Evolutionary conservation across 2,113 vertebrate genomes (phyloP).

Genomic region (Chrysochloris asiatica): DNA sequence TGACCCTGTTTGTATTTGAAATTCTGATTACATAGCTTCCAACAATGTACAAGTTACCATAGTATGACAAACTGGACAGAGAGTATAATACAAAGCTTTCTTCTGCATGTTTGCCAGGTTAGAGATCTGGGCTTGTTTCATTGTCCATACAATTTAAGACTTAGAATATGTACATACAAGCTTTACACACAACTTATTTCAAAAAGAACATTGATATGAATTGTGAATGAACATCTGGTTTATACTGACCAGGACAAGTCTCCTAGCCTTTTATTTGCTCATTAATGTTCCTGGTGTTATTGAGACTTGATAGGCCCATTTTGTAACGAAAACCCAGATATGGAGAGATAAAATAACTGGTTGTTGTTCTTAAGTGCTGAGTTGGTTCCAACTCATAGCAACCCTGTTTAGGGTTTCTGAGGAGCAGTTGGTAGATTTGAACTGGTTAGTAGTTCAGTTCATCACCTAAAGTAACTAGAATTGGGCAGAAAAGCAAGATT

Average conservation of each 20-base stretch:
- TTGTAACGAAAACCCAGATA: not conserved
- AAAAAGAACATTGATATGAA: slow-evolving; percentile 3
- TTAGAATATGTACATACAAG: not conserved
- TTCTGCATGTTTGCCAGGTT: not conserved
- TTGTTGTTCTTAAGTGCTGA: no score
- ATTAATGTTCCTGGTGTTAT: not conserved
- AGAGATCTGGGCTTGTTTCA: not conserved
- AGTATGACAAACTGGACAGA: not conserved
- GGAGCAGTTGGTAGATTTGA: no score
- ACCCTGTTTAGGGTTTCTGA: no score
- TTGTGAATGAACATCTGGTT: not conserved
- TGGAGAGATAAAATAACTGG: not conserved
- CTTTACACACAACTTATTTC: slow-evolving; percentile 13
- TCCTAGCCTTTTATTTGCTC: not conserved
- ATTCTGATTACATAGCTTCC: not conserved
- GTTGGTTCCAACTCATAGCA: no score
- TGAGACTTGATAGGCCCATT: slow-evolving; percentile 26
- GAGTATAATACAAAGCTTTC: not conserved
- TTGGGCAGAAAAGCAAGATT: not conserved
- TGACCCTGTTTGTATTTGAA: not conserved
- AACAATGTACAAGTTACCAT: not conserved
- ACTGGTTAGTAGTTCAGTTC: no score
- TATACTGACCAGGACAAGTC: not conserved
- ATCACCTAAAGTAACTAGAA: not conserved
- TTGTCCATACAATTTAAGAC: not conserved